A percentile compares a stretch with the other conserved stretches of the same genome.
These are phyloP conservation scores for Nomada lathburiana DNA, from an alignment of 2,888 invertebrate species.

Conservation along the genomic window DNA sequence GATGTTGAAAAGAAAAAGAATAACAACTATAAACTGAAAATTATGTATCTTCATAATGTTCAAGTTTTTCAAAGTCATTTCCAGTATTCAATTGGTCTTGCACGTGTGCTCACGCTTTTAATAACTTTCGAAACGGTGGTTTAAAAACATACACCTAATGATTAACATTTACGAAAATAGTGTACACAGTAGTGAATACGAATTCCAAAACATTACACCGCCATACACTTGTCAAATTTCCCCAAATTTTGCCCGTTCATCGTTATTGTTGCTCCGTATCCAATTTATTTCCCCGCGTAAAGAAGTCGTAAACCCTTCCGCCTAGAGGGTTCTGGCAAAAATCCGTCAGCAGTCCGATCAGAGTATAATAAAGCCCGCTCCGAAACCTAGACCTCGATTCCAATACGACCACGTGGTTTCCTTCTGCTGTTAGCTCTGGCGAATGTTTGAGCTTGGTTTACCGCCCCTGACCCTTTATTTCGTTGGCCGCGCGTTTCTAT, in stretches of 20 bases:
- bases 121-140: too few relatives aligned
- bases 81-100: too few relatives aligned
- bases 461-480: slow-evolving; percentile 53
- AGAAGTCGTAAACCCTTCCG: too few relatives aligned
- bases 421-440: slow-evolving; percentile 26
- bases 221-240: too few relatives aligned
- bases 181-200: too few relatives aligned
- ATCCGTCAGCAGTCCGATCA: not conserved
- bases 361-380: not conserved
- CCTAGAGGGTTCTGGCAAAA: not conserved
- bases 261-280: not conserved
- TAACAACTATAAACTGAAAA: not conserved
- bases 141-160: too few relatives aligned
- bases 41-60: not conserved
- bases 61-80: too few relatives aligned
- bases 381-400: not conserved
- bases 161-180: too few relatives aligned
- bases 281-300: not conserved
- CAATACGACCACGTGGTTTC: not conserved
- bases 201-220: too few relatives aligned
- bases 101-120: too few relatives aligned
- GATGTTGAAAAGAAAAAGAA: not conserved
- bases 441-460: slow-evolving; percentile 51
- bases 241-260: not conserved
- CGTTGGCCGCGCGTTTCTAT: slow-evolving; percentile 38